Conservation (phyloP, 2,888 invertebrate genomes). For the Leptarthrus brevirostris region DNA sequence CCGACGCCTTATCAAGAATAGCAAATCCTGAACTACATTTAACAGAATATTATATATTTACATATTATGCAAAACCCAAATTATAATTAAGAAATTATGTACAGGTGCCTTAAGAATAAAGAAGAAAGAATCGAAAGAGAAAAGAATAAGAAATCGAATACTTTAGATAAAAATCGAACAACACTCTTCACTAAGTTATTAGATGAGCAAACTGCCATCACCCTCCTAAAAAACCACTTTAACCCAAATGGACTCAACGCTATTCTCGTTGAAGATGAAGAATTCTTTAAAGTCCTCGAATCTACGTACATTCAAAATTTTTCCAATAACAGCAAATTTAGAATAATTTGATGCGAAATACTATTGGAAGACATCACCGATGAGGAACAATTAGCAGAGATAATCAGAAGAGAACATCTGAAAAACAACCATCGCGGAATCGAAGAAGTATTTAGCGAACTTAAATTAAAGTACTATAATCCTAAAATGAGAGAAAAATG, state of each 20-base stretch:
- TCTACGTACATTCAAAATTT: not conserved
- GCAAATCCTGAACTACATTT: not conserved
- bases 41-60: slow-evolving; percentile 51
- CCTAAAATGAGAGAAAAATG: slow-evolving; percentile 46
- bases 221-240: too few species aligned
- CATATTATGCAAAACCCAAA: slow-evolving; percentile 35
- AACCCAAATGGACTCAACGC: slow-evolving; percentile 38
- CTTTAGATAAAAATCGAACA: slow-evolving; percentile 23
- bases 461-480: slow-evolving; percentile 52
- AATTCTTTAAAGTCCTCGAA: not conserved
- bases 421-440: slow-evolving; percentile 55
- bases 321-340: not conserved
- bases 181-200: slow-evolving; percentile 6
- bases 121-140: too few species aligned
- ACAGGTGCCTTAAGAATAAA: slow-evolving; percentile 23
- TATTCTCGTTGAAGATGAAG: slow-evolving; percentile 38
- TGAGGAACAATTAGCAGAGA: slow-evolving; percentile 48
- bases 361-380: slow-evolving; percentile 45
- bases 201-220: not conserved
- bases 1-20: slow-evolving; percentile 49
- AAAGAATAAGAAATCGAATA: too few species aligned
- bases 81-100: too few species aligned
- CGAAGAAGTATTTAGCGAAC: slow-evolving; percentile 51
- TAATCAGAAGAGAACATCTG: slow-evolving; percentile 53
- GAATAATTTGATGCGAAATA: not conserved